Percentiles rank a stretch among this genome's conserved stretches.
These are phyloP conservation scores for Drosophila kokeensis DNA, from an alignment of 2,888 invertebrate species.

Conservation along the genomic window DNA sequence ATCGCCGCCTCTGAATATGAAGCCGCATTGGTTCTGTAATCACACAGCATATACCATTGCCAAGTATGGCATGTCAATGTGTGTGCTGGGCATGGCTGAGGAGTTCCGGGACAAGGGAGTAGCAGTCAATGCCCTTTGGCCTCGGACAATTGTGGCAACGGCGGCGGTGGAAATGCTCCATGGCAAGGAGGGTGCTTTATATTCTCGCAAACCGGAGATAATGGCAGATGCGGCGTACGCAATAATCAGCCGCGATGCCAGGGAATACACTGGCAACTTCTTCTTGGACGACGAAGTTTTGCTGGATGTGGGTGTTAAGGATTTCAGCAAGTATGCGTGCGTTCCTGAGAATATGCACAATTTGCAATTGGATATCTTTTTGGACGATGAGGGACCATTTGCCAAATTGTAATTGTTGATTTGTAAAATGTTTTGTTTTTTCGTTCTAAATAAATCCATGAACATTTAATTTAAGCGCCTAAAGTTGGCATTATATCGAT, in stretches of 20 bases:
- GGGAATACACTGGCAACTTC: constrained; percentile 93
- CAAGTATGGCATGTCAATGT: constrained; percentile 99
- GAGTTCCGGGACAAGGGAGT: constrained; percentile 94
- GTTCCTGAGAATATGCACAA: constrained; percentile 89
- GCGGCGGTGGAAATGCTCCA: constrained; percentile 95
- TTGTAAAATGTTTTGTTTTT: neutral
- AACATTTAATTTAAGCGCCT: neutral
- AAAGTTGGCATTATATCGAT: neutral
- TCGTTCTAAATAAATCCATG: neutral
- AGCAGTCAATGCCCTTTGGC: constrained; percentile 98
- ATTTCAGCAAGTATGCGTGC: constrained; percentile 93
- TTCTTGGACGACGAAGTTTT: constrained; percentile 96
- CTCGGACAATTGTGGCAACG: constrained; percentile 95
- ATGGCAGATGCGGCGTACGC: constrained; percentile 84
- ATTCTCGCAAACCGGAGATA: constrained; percentile 83
- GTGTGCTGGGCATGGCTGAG: constrained; percentile 98
- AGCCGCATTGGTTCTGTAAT: constrained; percentile 93
- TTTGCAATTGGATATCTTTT: constrained; percentile 94
- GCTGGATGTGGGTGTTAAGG: constrained; percentile 90
- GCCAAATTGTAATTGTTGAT: constrained; percentile 61
- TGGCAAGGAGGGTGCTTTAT: constrained; percentile 85
- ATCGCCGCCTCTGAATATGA: constrained; percentile 96
- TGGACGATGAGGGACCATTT: constrained; percentile 85
- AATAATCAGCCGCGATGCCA: constrained; percentile 88
- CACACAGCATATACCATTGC: constrained; percentile 99